These are phyloP conservation scores for Morus bassanus DNA, from an alignment of 2,797 vertebrate genomes.

Conservation along the genomic window DNA sequence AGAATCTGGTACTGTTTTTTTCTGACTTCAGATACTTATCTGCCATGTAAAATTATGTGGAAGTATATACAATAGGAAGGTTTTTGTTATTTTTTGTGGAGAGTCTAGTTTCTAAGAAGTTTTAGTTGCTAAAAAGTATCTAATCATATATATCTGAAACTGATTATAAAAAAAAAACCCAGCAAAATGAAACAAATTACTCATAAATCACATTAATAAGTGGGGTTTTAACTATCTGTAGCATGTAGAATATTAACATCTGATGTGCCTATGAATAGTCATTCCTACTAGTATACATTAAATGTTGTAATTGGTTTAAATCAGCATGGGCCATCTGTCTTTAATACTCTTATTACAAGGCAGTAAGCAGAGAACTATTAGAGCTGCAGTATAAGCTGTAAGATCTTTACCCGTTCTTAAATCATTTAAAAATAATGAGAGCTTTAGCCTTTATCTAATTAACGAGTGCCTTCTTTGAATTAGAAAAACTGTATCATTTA, in stretches of 20 bases:
- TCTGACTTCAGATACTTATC: neutral
- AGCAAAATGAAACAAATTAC: slow-evolving; percentile 71
- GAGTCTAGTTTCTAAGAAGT: neutral
- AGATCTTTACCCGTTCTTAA: slow-evolving; percentile 91
- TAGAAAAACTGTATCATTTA: slow-evolving; percentile 87
- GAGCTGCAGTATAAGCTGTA: slow-evolving; percentile 81
- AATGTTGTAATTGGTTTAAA: slow-evolving; percentile 88
- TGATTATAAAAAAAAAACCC: slow-evolving; percentile 34
- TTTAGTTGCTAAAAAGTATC: slow-evolving; percentile 10
- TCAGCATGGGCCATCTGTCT: slow-evolving; percentile 84
- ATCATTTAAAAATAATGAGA: slow-evolving; percentile 98
- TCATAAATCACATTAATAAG: slow-evolving; percentile 77
- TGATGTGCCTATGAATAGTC: slow-evolving; percentile 75
- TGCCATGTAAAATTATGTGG: neutral
- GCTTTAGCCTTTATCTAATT: slow-evolving; percentile 96
- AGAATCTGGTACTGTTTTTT: neutral
- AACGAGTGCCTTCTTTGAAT: slow-evolving; percentile 88
- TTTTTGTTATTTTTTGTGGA: neutral
- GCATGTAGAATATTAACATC: slow-evolving; percentile 75
- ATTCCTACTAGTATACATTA: slow-evolving; percentile 84
- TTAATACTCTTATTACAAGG: slow-evolving; percentile 82
- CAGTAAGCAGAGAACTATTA: slow-evolving; percentile 83
- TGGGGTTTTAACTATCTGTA: slow-evolving; percentile 70
- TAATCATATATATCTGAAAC: slow-evolving; percentile 21
- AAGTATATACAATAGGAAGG: neutral